Percentiles rank a stretch among this genome's conserved stretches.
Evolutionary conservation across 2,797 vertebrate genomes (phyloP).

Genomic region (Miichthys miiuy): DNA sequence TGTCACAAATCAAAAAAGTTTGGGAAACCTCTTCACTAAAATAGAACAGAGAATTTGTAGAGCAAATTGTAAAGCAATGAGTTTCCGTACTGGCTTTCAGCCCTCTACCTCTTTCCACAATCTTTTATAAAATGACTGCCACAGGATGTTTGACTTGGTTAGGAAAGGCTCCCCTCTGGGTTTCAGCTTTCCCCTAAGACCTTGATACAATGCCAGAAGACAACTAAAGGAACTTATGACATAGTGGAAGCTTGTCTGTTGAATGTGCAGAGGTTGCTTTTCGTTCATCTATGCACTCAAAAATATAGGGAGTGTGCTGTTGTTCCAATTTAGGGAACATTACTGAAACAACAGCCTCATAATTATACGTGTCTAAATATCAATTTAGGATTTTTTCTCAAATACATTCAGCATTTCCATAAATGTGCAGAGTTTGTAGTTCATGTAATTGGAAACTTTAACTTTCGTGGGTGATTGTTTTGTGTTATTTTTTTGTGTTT

Average conservation of each 20-base stretch:
- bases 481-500: no score
- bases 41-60: not conserved
- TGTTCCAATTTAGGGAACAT: not conserved
- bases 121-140: not conserved
- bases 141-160: constrained; percentile 10
- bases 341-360: not conserved
- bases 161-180: not conserved
- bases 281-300: not conserved
- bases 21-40: not conserved
- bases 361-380: not conserved
- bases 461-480: no score
- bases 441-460: no score
- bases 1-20: not conserved
- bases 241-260: constrained; percentile 5
- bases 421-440: not conserved
- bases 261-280: not conserved
- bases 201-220: constrained; percentile 5
- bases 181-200: constrained; percentile 5
- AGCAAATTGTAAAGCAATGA: not conserved
- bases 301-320: not conserved
- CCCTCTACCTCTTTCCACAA: not conserved
- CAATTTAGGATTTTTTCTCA: not conserved
- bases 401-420: not conserved
- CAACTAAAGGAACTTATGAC: constrained; percentile 10
- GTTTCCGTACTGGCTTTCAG: constrained; percentile 2